Conservation (phyloP, 2,888 invertebrate species). For the Protonemura montana region DNA sequence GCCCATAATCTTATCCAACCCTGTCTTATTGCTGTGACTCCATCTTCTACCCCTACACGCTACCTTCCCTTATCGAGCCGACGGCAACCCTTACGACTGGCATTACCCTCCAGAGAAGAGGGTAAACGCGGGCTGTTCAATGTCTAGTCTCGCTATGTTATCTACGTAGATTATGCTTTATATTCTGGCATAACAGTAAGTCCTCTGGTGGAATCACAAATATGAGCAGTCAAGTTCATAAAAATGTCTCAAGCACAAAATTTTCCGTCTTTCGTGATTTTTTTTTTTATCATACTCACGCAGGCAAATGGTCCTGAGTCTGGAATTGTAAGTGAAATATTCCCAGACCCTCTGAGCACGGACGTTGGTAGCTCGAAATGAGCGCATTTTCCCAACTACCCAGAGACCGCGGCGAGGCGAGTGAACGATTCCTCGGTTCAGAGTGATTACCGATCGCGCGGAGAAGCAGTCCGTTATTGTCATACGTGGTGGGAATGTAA, state of each 20-base stretch:
- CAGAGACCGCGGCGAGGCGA: background rate
- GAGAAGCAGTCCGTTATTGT: background rate
- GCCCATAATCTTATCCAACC: conserved; percentile 34
- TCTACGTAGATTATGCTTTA: conserved; percentile 39
- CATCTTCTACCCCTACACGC: background rate
- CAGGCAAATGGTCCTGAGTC: background rate
- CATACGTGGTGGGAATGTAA: conserved; percentile 28
- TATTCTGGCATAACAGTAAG: conserved; percentile 36
- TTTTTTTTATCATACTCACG: background rate
- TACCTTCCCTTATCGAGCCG: conserved; percentile 34
- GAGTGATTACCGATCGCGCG: background rate
- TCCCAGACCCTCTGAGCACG: background rate
- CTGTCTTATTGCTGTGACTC: conserved; percentile 23
- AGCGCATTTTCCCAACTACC: background rate
- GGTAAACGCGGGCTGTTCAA: conserved; percentile 13
- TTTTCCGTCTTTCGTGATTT: background rate
- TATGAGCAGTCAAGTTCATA: conserved; percentile 31
- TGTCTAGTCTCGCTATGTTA: conserved; percentile 9
- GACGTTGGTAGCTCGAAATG: background rate
- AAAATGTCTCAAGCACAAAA: conserved; percentile 18
- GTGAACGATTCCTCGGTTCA: background rate
- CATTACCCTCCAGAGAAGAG: conserved; percentile 20
- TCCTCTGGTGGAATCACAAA: conserved; percentile 33
- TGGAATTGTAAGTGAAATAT: background rate
- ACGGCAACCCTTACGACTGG: conserved; percentile 29